These are phyloP conservation scores for Chrysolina americana DNA, from an alignment of 2,888 invertebrate genomes.

Conservation along the genomic window DNA sequence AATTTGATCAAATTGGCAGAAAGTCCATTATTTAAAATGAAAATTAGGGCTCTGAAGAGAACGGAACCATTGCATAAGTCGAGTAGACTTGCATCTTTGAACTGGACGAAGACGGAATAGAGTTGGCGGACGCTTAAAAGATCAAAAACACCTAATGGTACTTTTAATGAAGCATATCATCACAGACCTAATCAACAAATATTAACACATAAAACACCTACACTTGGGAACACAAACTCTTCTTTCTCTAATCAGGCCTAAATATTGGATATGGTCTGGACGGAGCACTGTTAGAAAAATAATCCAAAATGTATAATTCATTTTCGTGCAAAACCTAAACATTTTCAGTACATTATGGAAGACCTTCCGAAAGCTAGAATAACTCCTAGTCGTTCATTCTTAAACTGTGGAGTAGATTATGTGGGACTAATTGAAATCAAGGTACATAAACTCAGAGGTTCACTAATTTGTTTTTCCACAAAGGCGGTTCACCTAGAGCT, in stretches of 20 bases:
- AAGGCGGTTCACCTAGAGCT: constrained; percentile 28
- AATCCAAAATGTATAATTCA: constrained; percentile 30
- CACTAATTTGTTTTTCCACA: constrained; percentile 29
- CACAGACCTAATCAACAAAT: no score
- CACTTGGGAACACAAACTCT: constrained; percentile 36
- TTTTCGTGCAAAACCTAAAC: not conserved
- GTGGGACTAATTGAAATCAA: constrained; percentile 26
- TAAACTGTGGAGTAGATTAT: constrained; percentile 27
- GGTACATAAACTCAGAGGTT: not conserved
- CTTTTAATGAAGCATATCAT: no score
- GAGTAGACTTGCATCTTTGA: constrained; percentile 24
- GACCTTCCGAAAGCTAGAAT: constrained; percentile 15
- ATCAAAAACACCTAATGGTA: no score
- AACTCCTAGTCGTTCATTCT: constrained; percentile 14
- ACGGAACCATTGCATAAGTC: not conserved
- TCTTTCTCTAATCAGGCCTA: constrained; percentile 35
- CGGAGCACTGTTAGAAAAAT: constrained; percentile 23
- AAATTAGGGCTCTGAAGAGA: not conserved
- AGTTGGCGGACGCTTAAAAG: constrained; percentile 55
- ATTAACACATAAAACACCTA: constrained; percentile 27
- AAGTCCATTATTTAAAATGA: not conserved
- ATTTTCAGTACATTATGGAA: constrained; percentile 17
- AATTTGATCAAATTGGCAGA: not conserved
- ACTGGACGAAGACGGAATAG: constrained; percentile 45
- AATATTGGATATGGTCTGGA: constrained; percentile 37